Evolutionary conservation across 2,113 vertebrate genomes (phyloP).

Genomic region (Trichechus manatus): DNA sequence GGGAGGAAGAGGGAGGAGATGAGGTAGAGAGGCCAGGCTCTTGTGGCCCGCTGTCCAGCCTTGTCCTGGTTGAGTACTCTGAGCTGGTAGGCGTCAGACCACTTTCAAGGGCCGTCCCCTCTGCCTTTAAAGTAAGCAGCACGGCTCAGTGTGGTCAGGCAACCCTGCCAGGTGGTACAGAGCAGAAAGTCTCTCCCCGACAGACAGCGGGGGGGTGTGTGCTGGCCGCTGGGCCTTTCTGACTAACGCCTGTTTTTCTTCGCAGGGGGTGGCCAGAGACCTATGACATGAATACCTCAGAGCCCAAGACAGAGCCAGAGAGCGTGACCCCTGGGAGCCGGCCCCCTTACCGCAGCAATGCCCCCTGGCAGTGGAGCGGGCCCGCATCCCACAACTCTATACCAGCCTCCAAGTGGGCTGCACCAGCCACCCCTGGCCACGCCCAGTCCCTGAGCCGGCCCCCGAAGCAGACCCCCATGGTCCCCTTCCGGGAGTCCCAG

Average conservation of each 20-base stretch:
- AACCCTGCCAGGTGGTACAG: neutral
- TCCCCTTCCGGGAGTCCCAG: slow-evolving; percentile 93
- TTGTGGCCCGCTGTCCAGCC: neutral
- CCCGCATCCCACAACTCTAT: slow-evolving; percentile 88
- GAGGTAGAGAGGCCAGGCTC: neutral
- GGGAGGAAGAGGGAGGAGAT: neutral
- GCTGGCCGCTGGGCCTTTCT: neutral
- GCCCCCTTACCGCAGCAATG: slow-evolving; percentile 89
- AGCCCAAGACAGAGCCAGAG: slow-evolving; percentile 91
- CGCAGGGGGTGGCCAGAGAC: slow-evolving; percentile 95
- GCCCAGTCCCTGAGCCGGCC: slow-evolving; percentile 86
- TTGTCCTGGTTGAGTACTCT: neutral
- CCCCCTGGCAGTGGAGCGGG: slow-evolving; percentile 93
- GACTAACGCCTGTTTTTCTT: slow-evolving; percentile 9
- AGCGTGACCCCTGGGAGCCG: slow-evolving; percentile 88
- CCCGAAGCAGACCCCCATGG: slow-evolving; percentile 87
- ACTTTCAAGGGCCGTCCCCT: neutral
- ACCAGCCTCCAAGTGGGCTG: slow-evolving; percentile 88
- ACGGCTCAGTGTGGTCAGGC: neutral
- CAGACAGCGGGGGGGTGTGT: neutral
- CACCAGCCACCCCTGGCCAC: slow-evolving; percentile 82
- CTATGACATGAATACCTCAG: slow-evolving; percentile 91
- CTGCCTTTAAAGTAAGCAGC: neutral
- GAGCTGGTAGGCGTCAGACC: slow-evolving; percentile 33
- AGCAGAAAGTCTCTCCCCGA: neutral